Percentiles rank a stretch among this genome's conserved stretches.
These are phyloP conservation scores for Tetragnatha versicolor DNA, from an alignment of 1,140 invertebrate species.

Conservation along the genomic window DNA sequence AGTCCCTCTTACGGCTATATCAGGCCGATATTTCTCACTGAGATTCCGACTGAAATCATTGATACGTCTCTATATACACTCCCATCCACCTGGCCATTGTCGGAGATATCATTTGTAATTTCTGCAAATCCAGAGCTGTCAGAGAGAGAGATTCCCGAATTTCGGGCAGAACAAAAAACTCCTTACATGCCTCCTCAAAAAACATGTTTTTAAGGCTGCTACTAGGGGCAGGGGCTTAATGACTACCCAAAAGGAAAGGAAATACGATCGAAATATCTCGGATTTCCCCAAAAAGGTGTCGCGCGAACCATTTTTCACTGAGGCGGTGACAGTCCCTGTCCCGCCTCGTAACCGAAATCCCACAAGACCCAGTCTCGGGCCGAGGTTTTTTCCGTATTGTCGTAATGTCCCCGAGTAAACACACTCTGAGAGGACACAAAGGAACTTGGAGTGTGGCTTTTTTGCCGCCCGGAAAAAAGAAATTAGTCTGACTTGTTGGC, in stretches of 20 bases:
- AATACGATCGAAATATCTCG: conserved; percentile 22
- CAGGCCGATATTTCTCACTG: not conserved
- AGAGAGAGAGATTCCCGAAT: not conserved
- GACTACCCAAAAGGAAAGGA: not conserved
- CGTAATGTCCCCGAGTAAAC: too few species aligned
- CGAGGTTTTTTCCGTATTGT: too few species aligned
- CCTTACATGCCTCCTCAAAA: not conserved
- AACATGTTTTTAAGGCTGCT: too few species aligned
- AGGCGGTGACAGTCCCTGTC: conserved; percentile 6
- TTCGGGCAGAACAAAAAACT: not conserved
- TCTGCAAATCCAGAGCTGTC: conserved; percentile 44
- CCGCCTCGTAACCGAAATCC: conserved; percentile 29
- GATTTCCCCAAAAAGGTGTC: conserved; percentile 19
- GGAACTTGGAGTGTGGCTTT: too few species aligned
- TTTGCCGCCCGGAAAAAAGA: conserved; percentile 15
- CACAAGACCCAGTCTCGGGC: too few species aligned
- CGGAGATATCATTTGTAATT: conserved; percentile 35
- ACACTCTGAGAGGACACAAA: too few species aligned
- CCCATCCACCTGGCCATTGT: conserved; percentile 17
- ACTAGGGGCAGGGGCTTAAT: conserved; percentile 13
- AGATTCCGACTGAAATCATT: not conserved
- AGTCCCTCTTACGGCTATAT: not conserved
- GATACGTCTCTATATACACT: not conserved
- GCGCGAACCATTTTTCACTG: conserved; percentile 34
- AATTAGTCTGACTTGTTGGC: conserved; percentile 46